Evolutionary conservation across 2,113 vertebrate genomes (phyloP).

Genomic region (Heptranchias perlo): DNA sequence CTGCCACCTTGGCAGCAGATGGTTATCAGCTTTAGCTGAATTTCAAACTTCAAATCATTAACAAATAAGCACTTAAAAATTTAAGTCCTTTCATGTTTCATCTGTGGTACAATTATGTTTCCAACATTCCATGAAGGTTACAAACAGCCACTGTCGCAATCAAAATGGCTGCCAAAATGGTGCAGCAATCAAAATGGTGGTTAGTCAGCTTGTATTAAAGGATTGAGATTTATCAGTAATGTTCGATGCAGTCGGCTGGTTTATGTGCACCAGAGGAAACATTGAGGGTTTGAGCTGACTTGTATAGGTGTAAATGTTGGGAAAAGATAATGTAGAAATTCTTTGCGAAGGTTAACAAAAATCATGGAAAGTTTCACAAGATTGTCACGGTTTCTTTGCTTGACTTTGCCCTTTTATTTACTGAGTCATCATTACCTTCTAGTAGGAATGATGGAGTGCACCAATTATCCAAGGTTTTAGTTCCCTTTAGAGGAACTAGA

Average conservation of each 20-base stretch:
- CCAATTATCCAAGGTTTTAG: background rate
- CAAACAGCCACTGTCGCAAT: background rate
- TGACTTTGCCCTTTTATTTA: background rate
- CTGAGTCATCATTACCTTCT: too few relatives aligned
- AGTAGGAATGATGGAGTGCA: background rate
- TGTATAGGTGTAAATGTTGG: background rate
- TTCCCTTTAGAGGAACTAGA: background rate
- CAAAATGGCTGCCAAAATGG: background rate
- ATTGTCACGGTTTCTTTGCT: background rate
- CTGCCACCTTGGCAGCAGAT: too few relatives aligned
- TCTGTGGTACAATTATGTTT: background rate
- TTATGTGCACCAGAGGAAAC: background rate
- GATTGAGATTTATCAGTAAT: background rate
- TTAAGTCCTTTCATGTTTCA: background rate
- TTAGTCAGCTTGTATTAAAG: background rate
- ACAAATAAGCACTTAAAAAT: too few relatives aligned
- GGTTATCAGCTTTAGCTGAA: background rate
- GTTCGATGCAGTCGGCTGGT: too few relatives aligned
- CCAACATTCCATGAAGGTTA: background rate
- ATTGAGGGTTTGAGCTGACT: background rate
- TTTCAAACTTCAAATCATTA: background rate
- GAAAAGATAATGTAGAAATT: conserved; percentile 28
- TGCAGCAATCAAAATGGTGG: background rate
- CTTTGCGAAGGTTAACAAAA: conserved; percentile 28
- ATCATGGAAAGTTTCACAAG: conserved; percentile 9